Percentiles rank a stretch among this genome's conserved stretches.
Evolutionary conservation across 2,888 invertebrate genomes (phyloP).

Genomic region (Rosalia funebris): DNA sequence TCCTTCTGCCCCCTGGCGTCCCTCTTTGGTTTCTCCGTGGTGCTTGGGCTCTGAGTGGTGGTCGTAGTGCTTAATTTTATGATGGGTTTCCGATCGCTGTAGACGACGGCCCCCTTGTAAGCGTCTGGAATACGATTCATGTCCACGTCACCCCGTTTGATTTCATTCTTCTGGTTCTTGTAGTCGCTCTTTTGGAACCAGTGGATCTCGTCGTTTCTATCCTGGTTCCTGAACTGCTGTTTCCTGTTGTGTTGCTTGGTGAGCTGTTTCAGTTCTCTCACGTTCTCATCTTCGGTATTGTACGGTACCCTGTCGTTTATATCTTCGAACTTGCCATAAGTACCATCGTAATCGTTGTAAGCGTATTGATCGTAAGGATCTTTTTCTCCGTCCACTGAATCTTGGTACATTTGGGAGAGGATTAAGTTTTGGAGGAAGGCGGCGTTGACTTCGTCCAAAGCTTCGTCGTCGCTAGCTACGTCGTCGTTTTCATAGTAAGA

Average conservation of each 20-base stretch:
- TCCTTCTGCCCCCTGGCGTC: conserved; percentile 70
- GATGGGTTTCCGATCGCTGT: conserved; percentile 61
- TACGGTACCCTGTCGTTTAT: conserved; percentile 31
- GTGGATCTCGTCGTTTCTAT: conserved; percentile 44
- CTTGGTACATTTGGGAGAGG: conserved; percentile 73
- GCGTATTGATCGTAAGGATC: conserved; percentile 47
- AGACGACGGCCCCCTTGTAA: conserved; percentile 40
- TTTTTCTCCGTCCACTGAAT: conserved; percentile 60
- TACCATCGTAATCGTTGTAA: conserved; percentile 54
- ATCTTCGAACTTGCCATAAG: conserved; percentile 50
- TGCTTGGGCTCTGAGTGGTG: conserved; percentile 34
- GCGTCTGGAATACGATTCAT: conserved; percentile 31
- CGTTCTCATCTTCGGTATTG: conserved; percentile 71
- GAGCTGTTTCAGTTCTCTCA: conserved; percentile 72
- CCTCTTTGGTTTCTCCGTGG: conserved; percentile 43
- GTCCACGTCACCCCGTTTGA: conserved; percentile 15
- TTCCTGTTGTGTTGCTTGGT: conserved; percentile 63
- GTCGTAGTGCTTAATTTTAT: conserved; percentile 50
- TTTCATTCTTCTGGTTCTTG: conserved; percentile 40
- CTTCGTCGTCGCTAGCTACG: conserved; percentile 47
- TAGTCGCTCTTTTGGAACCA: conserved; percentile 47
- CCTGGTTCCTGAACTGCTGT: conserved; percentile 31
- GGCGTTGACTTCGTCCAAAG: conserved; percentile 66
- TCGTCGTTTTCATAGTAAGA: conserved; percentile 71
- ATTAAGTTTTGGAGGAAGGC: conserved; percentile 76